Conservation (phyloP, 2,797 vertebrate species). For the Silurus aristotelis region DNA sequence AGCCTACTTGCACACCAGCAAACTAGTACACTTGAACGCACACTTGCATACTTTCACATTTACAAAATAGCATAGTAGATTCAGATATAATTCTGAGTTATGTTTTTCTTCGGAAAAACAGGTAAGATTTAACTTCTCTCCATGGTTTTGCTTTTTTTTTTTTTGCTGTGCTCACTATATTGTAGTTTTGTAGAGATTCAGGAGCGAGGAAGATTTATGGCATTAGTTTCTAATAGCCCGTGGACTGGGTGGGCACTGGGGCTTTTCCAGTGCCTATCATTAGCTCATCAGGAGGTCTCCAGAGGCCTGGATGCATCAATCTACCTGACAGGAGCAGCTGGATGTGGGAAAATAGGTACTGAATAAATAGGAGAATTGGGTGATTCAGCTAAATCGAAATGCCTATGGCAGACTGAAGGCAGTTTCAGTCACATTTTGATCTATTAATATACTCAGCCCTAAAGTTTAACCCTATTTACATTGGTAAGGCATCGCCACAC, state of each 20-base stretch:
- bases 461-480: conserved; percentile 7
- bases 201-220: conserved; percentile 27
- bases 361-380: conserved; percentile 39
- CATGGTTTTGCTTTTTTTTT: not conserved
- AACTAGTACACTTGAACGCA: not conserved
- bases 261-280: conserved; percentile 50
- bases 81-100: not conserved
- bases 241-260: conserved; percentile 28
- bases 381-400: conserved; percentile 34
- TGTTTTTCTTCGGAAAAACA: not conserved
- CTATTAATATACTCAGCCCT: not conserved
- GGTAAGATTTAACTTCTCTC: not conserved
- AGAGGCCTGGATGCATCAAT: conserved; percentile 52
- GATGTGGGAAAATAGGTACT: conserved; percentile 39
- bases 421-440: conserved; percentile 27
- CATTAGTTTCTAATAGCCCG: conserved; percentile 49
- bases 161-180: not conserved
- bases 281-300: conserved; percentile 47
- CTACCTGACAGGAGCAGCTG: conserved; percentile 51
- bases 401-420: not conserved
- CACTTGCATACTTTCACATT: not conserved
- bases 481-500: not conserved
- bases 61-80: not conserved
- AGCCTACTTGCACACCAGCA: not conserved
- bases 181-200: not conserved